These are phyloP conservation scores for Irena cyanogastra DNA, from an alignment of 2,113 vertebrate genomes.

Conservation along the genomic window DNA sequence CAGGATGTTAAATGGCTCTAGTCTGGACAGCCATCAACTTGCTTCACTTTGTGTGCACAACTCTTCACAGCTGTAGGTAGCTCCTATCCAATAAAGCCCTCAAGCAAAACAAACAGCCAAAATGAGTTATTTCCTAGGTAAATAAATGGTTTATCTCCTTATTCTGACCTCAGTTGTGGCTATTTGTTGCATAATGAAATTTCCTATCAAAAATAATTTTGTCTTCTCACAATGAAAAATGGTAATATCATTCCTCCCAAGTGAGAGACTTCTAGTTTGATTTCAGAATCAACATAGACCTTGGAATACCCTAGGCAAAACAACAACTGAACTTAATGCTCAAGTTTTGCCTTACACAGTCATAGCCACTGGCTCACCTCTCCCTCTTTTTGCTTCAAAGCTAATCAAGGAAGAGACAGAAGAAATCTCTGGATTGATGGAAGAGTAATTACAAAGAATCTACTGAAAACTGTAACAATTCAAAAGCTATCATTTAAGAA, in stretches of 20 bases:
- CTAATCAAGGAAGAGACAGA: neutral
- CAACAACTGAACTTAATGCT: neutral
- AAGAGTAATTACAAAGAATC: neutral
- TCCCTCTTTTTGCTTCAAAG: neutral
- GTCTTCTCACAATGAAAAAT: neutral
- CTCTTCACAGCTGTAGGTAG: neutral
- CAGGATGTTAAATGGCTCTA: neutral
- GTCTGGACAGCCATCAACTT: neutral
- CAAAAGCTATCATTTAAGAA: neutral
- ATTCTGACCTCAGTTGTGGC: neutral
- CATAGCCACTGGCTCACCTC: neutral
- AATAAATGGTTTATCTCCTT: slow-evolving; percentile 3
- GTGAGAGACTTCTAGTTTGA: neutral
- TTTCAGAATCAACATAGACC: neutral
- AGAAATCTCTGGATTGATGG: neutral
- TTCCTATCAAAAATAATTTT: neutral
- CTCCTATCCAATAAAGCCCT: neutral
- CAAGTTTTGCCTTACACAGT: neutral
- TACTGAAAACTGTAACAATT: neutral
- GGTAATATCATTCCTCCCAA: neutral
- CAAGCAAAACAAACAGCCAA: neutral
- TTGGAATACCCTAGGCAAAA: neutral
- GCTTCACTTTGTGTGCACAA: neutral
- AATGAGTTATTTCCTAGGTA: slow-evolving; percentile 1
- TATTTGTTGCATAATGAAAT: neutral